phyloP scores from a whole-genome alignment of 2,888 invertebrate species.

The Oxystoma pomonae region DNA sequence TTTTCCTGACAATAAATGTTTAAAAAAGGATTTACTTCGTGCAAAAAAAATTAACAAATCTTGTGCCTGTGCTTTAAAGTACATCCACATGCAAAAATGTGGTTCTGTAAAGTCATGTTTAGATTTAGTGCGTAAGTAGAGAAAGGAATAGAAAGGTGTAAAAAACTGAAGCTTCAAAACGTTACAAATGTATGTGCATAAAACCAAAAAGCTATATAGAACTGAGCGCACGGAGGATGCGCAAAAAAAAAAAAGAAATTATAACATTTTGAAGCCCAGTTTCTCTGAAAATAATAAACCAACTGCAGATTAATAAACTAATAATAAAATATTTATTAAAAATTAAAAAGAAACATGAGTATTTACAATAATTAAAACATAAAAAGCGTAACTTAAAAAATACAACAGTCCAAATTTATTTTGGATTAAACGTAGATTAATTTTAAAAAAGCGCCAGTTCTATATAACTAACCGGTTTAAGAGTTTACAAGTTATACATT shows the following conservation, averaged over 20 bases:
- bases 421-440: no score
- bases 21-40: no score
- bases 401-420: no score
- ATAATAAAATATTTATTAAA: constrained; percentile 32
- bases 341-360: constrained; percentile 26
- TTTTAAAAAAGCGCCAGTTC: constrained; percentile 44
- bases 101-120: no score
- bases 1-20: no score
- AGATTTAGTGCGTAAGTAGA: no score
- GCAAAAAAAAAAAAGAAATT: no score
- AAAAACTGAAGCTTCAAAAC: constrained; percentile 47
- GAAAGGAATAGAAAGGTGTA: constrained; percentile 7
- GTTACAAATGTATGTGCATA: constrained; percentile 35
- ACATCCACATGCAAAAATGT: no score
- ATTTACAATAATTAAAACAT: constrained; percentile 27
- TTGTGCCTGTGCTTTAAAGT: no score
- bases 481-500: constrained; percentile 22
- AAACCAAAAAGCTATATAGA: constrained; percentile 46
- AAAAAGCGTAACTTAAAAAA: constrained; percentile 16
- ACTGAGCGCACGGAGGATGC: constrained; percentile 40
- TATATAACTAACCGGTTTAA: constrained; percentile 44
- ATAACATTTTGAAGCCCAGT: constrained; percentile 48
- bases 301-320: constrained; percentile 30
- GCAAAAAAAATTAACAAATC: no score
- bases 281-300: constrained; percentile 35